Evolutionary conservation across 2,113 vertebrate species (phyloP).

Genomic region (Platysternon megacephalum): DNA sequence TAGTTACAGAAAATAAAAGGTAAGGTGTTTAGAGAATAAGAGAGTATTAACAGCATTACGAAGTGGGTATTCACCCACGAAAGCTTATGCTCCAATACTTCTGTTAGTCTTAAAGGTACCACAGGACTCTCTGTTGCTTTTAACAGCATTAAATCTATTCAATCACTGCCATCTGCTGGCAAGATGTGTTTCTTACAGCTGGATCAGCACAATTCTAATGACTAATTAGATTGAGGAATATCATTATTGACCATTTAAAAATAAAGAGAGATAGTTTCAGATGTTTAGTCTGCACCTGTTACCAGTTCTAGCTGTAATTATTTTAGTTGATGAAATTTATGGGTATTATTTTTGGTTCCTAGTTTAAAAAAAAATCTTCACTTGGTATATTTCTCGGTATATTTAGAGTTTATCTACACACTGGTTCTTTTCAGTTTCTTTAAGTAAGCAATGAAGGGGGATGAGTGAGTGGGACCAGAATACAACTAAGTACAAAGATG

Average conservation of each 20-base stretch:
- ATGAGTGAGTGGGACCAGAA: background rate
- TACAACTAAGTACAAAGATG: background rate
- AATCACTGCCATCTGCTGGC: background rate
- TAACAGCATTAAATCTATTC: accelerated
- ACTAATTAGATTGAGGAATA: background rate
- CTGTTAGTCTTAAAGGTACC: no score
- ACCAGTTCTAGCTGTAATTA: accelerated
- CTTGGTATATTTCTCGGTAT: background rate
- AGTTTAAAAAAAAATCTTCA: background rate
- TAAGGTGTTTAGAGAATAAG: accelerated
- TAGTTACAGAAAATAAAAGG: background rate
- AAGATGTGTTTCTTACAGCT: background rate
- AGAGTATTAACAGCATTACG: accelerated
- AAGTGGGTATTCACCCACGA: no score
- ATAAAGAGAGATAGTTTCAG: accelerated
- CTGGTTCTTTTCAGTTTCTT: background rate
- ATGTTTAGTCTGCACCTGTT: accelerated
- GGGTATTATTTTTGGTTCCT: accelerated
- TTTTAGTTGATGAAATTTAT: background rate
- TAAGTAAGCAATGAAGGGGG: background rate
- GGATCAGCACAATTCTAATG: background rate
- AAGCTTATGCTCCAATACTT: no score
- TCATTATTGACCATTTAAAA: background rate
- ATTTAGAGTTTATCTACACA: background rate
- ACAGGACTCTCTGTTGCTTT: no score